A percentile compares a stretch with the other conserved stretches of the same genome.
phyloP scores from a whole-genome alignment of 2,888 invertebrate species.

The Agrenia bidenticulata region DNA sequence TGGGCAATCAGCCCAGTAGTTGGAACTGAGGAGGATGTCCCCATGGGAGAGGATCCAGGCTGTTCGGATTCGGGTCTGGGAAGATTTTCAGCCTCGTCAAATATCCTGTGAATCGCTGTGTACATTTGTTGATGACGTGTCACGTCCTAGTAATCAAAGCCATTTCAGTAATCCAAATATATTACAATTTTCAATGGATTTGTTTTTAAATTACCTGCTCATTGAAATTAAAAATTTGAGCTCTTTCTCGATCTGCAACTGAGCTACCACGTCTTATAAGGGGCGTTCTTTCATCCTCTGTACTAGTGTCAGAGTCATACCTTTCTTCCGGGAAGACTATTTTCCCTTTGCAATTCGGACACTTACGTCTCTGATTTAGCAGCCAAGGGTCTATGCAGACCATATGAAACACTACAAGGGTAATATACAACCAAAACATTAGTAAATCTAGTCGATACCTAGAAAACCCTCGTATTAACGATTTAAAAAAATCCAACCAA shows the following conservation, averaged over 20 bases:
- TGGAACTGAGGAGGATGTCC: background rate
- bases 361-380: conserved; percentile 89
- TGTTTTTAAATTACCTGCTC: background rate
- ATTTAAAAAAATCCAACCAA: background rate
- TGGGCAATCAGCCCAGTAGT: background rate
- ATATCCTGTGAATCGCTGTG: conserved; percentile 11
- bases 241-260: conserved; percentile 12
- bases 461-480: no score
- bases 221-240: conserved; percentile 6
- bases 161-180: no score
- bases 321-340: conserved; percentile 80
- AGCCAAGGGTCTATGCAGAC: conserved; percentile 99
- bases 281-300: conserved; percentile 44
- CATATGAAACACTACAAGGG: conserved; percentile 80
- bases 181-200: no score
- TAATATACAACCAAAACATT: no score
- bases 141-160: no score
- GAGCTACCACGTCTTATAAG: conserved; percentile 28
- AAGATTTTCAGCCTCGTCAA: background rate
- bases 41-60: background rate
- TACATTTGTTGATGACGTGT: background rate
- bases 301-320: conserved; percentile 62
- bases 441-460: no score
- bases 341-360: conserved; percentile 95
- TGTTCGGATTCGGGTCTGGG: background rate